phyloP scores from a whole-genome alignment of 2,797 vertebrate genomes.

The Gorsachius magnificus region DNA sequence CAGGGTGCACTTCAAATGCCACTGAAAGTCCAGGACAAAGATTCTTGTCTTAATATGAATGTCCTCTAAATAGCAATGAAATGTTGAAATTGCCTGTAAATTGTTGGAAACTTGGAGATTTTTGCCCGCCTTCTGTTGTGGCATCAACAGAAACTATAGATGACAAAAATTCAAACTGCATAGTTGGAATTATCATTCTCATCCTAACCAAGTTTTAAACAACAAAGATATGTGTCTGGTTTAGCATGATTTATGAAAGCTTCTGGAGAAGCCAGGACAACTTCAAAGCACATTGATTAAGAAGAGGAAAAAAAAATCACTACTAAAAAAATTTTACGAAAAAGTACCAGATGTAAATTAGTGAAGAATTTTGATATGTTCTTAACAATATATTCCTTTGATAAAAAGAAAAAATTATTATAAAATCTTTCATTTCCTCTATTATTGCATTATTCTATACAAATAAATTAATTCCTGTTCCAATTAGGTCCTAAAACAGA shows the following conservation, averaged over 20 bases:
- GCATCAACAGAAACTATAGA: not conserved
- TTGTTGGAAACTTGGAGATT: not conserved
- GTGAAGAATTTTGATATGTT: not conserved
- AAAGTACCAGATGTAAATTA: not conserved
- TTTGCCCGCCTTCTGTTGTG: not conserved
- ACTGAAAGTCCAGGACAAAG: not conserved
- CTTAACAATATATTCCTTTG: not conserved
- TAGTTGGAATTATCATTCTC: not conserved
- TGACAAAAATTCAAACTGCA: not conserved
- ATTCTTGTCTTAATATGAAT: not conserved
- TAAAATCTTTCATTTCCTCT: not conserved
- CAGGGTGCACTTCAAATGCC: not conserved
- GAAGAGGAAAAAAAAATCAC: not conserved
- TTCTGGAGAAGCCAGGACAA: not conserved
- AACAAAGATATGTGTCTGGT: not conserved
- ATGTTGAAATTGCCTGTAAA: conserved; percentile 13
- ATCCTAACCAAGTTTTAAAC: conserved; percentile 26
- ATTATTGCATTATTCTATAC: not conserved
- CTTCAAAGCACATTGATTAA: conserved; percentile 1
- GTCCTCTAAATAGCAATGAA: not conserved
- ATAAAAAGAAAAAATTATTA: not conserved
- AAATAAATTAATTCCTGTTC: not conserved
- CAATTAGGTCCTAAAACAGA: not conserved
- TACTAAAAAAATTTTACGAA: not conserved
- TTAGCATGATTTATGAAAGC: conserved; percentile 31